A percentile compares a stretch with the other conserved stretches of the same genome.
Evolutionary conservation across 2,888 invertebrate genomes (phyloP).

Genomic region (Pyrrhia umbra): DNA sequence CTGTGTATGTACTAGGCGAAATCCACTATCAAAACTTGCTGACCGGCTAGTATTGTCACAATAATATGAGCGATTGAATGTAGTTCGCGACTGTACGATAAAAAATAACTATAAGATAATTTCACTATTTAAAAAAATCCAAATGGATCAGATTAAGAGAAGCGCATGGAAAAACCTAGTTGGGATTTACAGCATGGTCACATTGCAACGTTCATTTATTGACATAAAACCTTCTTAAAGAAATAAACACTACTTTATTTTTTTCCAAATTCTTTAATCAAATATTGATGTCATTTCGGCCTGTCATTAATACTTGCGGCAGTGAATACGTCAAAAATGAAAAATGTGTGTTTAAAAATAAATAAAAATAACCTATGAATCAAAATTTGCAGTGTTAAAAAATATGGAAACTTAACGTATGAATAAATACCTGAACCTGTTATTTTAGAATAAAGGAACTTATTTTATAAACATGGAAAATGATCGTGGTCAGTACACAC

Average conservation of each 20-base stretch:
- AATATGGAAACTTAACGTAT: constrained; percentile 26
- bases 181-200: too few species aligned
- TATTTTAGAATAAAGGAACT: background rate
- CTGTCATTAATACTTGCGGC: constrained; percentile 6
- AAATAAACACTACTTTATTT: background rate
- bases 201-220: too few species aligned
- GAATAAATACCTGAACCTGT: background rate
- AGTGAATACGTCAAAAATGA: background rate
- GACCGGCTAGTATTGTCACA: too few species aligned
- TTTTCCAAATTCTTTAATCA: constrained; percentile 31
- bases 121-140: too few species aligned
- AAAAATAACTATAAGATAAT: too few species aligned
- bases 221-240: background rate
- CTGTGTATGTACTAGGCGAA: too few species aligned
- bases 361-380: background rate
- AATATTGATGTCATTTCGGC: constrained; percentile 17
- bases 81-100: too few species aligned
- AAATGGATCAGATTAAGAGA: too few species aligned
- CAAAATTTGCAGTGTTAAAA: constrained; percentile 1
- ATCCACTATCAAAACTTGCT: too few species aligned
- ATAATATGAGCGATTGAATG: too few species aligned
- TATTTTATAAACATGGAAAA: background rate
- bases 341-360: constrained; percentile 5
- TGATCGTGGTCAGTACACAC: constrained; percentile 20
- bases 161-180: too few species aligned